A percentile compares a stretch with the other conserved stretches of the same genome.
Evolutionary conservation across 2,888 invertebrate genomes (phyloP).

Genomic region (Dilophus febrilis): DNA sequence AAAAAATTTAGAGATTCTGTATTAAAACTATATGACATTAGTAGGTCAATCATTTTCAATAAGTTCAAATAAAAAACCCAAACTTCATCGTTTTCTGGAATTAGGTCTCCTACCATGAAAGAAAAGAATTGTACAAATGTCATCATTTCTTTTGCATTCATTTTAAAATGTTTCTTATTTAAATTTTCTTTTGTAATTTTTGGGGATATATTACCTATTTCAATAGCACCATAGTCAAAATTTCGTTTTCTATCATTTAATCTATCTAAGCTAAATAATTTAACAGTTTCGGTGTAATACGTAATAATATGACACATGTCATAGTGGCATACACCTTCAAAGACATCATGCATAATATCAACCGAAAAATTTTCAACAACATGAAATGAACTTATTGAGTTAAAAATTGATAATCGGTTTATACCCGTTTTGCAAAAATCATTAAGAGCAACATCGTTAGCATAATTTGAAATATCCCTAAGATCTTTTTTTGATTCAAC

Average conservation of each 20-base stretch:
- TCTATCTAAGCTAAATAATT: not conserved
- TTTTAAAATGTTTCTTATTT: constrained; percentile 1
- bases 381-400: not conserved
- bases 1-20: no score
- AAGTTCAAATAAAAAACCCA: not conserved
- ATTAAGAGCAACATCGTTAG: not conserved
- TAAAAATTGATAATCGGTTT: not conserved
- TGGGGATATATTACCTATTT: constrained; percentile 5
- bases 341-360: constrained; percentile 3
- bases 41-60: not conserved
- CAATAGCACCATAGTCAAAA: constrained; percentile 5
- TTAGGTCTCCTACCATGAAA: not conserved
- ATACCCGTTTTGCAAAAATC: not conserved
- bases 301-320: no score
- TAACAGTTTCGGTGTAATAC: not conserved
- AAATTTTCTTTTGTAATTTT: constrained; percentile 1
- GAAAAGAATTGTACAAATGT: not conserved
- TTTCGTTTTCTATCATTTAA: constrained; percentile 3
- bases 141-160: constrained; percentile 6
- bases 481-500: not conserved
- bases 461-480: not conserved
- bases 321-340: no score
- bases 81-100: constrained; percentile 3
- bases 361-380: not conserved
- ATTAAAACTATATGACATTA: no score